Percentiles rank a stretch among this genome's conserved stretches.
Evolutionary conservation across 2,888 invertebrate species (phyloP).

Genomic region (Diplolepis rosae): DNA sequence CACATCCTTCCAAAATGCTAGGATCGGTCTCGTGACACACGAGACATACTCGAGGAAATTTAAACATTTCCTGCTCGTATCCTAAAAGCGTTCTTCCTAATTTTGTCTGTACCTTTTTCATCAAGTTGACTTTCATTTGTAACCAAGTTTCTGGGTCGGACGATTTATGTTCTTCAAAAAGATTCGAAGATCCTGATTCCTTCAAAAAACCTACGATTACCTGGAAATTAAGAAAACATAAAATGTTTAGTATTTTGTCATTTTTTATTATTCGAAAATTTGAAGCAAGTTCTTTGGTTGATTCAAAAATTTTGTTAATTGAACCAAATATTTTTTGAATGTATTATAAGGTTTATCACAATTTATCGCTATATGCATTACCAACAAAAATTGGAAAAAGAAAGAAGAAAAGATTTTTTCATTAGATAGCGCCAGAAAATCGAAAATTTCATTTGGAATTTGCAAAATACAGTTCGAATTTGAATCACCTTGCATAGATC

Average conservation of each 20-base stretch:
- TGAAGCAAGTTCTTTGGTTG: too few species aligned
- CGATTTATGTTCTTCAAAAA: slow-evolving; percentile 33
- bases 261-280: too few species aligned
- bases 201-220: slow-evolving; percentile 30
- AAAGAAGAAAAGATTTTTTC: too few species aligned
- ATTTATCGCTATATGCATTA: too few species aligned
- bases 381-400: too few species aligned
- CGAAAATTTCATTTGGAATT: too few species aligned
- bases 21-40: slow-evolving; percentile 52
- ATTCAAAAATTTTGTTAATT: too few species aligned
- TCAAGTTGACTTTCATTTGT: slow-evolving; percentile 50
- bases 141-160: slow-evolving; percentile 42
- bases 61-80: slow-evolving; percentile 58
- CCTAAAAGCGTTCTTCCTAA: slow-evolving; percentile 44
- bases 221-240: not conserved
- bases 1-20: slow-evolving; percentile 36
- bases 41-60: slow-evolving; percentile 58
- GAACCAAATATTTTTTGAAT: too few species aligned
- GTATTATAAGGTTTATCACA: too few species aligned
- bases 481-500: slow-evolving; percentile 53
- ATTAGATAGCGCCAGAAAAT: too few species aligned
- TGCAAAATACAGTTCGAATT: not conserved
- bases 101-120: slow-evolving; percentile 47
- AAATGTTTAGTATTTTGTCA: too few species aligned
- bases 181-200: slow-evolving; percentile 19